These are phyloP conservation scores for Alloscopus bannaensis DNA, from an alignment of 2,888 invertebrate genomes.

Conservation along the genomic window DNA sequence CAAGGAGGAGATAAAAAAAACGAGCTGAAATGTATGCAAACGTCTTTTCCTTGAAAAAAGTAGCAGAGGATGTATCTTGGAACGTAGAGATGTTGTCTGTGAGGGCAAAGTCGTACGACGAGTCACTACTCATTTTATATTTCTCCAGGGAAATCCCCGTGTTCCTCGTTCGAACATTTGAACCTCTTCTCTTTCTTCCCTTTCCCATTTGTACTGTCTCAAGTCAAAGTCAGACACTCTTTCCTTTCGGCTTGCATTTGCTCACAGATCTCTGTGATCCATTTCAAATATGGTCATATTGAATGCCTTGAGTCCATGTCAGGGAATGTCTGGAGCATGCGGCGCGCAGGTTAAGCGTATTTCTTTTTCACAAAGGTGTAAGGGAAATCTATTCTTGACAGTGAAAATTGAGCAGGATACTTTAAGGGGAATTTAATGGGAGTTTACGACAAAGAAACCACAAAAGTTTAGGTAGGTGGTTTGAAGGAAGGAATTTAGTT, in stretches of 20 bases:
- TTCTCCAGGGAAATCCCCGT: conserved; percentile 68
- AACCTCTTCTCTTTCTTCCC: conserved; percentile 23
- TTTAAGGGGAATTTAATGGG: background rate
- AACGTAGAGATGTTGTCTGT: conserved; percentile 4
- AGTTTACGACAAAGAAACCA: background rate
- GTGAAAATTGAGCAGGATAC: no score
- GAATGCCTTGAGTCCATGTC: conserved; percentile 12
- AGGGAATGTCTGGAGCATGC: no score
- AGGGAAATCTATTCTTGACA: no score
- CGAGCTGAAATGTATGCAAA: conserved; percentile 14
- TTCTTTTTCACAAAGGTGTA: no score
- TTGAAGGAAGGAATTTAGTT: background rate
- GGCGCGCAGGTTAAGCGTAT: no score
- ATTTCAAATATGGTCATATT: conserved; percentile 13
- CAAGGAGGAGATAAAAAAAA: background rate
- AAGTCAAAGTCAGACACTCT: conserved; percentile 7
- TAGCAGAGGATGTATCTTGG: conserved; percentile 6
- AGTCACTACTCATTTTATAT: conserved; percentile 63
- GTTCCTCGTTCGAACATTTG: background rate
- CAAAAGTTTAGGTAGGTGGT: no score
- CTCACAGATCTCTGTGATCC: conserved; percentile 19
- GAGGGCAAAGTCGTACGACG: background rate
- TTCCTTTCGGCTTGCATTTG: no score
- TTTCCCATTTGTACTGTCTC: conserved; percentile 18
- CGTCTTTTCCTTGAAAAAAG: conserved; percentile 10